Evolutionary conservation across 2,797 vertebrate genomes (phyloP).

Genomic region (Semaprochilodus insignis): DNA sequence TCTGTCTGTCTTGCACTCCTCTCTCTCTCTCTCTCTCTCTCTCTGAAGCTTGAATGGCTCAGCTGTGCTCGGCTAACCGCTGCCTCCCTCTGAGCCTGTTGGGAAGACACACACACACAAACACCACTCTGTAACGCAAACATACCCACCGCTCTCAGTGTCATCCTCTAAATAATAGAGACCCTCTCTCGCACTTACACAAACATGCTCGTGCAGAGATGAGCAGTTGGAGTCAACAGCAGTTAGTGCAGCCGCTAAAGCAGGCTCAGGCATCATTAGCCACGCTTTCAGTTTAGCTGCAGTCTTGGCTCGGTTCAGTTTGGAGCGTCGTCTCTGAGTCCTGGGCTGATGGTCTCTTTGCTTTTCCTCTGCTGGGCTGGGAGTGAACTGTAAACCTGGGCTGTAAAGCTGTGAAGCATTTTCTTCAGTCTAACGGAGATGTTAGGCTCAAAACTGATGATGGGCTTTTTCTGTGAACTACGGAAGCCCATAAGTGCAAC

Average conservation of each 20-base stretch:
- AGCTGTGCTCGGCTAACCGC: conserved; percentile 41
- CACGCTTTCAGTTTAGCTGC: neutral
- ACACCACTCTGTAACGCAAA: neutral
- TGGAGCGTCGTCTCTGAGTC: neutral
- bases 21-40: conserved; percentile 25
- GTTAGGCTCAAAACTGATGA: no score
- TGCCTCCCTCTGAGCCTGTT: conserved; percentile 44
- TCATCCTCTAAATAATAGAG: conserved; percentile 28
- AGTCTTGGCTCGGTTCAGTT: neutral
- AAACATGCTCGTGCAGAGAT: neutral
- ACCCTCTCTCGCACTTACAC: conserved; percentile 1
- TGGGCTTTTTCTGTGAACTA: no score
- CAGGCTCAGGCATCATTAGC: neutral
- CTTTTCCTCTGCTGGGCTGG: neutral
- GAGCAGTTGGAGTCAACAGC: conserved; percentile 45
- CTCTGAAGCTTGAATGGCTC: conserved; percentile 20
- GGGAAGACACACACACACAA: conserved; percentile 49
- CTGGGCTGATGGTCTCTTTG: neutral
- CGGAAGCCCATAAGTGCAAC: no score
- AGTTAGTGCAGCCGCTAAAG: neutral
- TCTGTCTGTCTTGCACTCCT: no score
- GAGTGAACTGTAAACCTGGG: neutral
- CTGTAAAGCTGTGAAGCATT: no score
- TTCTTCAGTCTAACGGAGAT: no score
- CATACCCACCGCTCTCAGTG: conserved; percentile 1